A percentile compares a stretch with the other conserved stretches of the same genome.
Conservation (phyloP, 1,140 invertebrate species). For the Diorhabda sublineata region DNA sequence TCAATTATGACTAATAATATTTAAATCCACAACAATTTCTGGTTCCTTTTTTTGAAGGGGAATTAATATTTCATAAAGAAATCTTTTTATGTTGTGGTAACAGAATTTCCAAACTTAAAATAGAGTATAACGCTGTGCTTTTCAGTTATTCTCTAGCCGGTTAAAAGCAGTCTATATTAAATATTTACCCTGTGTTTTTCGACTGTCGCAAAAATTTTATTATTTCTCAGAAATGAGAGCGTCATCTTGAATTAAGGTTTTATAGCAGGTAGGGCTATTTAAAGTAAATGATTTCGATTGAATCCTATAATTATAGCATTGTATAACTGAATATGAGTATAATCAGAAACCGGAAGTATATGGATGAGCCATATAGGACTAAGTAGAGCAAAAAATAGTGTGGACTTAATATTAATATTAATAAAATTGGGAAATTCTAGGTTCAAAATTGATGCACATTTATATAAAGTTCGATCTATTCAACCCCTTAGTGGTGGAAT, state of each 20-base stretch:
- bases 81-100: background rate
- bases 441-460: too few relatives aligned
- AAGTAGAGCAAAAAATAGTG: too few relatives aligned
- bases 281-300: background rate
- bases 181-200: constrained; percentile 14
- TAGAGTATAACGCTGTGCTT: background rate
- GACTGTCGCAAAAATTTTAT: constrained; percentile 12
- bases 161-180: constrained; percentile 14
- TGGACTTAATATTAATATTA: too few relatives aligned
- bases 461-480: too few relatives aligned
- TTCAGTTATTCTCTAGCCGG: constrained; percentile 8
- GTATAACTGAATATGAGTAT: too few relatives aligned
- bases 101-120: background rate
- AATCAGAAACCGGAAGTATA: too few relatives aligned
- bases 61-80: background rate
- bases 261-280: background rate
- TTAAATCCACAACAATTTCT: too few relatives aligned
- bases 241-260: constrained; percentile 5
- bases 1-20: too few relatives aligned
- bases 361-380: too few relatives aligned
- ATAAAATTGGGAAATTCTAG: too few relatives aligned
- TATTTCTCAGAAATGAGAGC: constrained; percentile 6
- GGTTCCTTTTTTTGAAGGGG: too few relatives aligned
- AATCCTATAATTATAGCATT: background rate
- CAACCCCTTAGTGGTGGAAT: too few relatives aligned